Base-by-base conservation (phyloP, 2,888 invertebrate genomes). In the Epirrhoe alternata region DNA sequence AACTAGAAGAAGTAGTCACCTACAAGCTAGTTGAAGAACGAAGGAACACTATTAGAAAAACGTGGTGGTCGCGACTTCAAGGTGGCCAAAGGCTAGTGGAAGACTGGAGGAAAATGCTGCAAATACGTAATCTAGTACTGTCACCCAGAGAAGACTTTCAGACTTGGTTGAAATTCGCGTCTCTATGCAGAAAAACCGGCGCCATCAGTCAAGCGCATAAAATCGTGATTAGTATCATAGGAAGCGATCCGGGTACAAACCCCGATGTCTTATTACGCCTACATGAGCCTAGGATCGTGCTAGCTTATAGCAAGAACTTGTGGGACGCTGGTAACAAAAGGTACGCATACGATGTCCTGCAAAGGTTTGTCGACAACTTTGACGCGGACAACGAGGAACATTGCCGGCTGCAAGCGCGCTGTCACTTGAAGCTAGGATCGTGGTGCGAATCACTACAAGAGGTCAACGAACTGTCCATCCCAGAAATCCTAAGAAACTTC, bases 71-170 rank as follows among this genome's bases (percentile, higher is more conserved):
- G 70, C 94, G 99, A 68, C 89, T 99, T 31, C 98, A 97, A 84
- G 98, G 99, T 0, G 99, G 99, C 12, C 98, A 99, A 82, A 94
- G 97, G 50, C 94, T 98, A 54, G 98, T 99, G 0, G 99, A 99
- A 86, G 99, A 99, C 85, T 99, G 99, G 99, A 97, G 99, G 75
- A 96, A 97, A 79, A 97, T 99, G 74, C 96, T 99, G 59, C 98
- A 98, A 87, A 98, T 99, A 12, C 97, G 98, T 77, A 98, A 98
- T 8, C 90, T 99, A 67, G 99, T 99, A 0, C 94, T 99, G 60
- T 95, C 96, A 1, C 99, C 99, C 0, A 96, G 97, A 63, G 98
- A 99, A 82, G 98, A 99, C 83, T 97, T 98, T 88, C 96, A 97
- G 79, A 98, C 99, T 0, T 99, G 99, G 98, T 92, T 99, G 0